Conservation (phyloP, 35 echinoderm and acorn worm species). For the Diadema setosum region DNA sequence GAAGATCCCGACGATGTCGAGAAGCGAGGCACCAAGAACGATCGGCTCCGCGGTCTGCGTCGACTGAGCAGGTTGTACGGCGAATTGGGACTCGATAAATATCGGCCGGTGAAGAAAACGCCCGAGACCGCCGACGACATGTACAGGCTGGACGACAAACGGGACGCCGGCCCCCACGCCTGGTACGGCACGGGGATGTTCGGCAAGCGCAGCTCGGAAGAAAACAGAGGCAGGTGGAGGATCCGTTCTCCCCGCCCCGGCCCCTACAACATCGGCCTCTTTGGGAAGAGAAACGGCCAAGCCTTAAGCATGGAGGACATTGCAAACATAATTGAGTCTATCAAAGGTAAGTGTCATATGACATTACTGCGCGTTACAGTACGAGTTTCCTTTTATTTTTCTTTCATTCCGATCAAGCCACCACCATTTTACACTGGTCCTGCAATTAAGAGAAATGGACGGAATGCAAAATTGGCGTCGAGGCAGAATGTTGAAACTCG, state of each 20-base stretch:
- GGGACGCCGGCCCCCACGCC: constrained; percentile 1
- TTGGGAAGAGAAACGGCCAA: neutral
- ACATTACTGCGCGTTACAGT: too few species aligned
- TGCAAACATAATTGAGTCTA: neutral
- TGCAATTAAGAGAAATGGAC: too few species aligned
- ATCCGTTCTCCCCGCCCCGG: neutral
- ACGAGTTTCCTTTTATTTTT: too few species aligned
- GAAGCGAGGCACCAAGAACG: constrained; percentile 14
- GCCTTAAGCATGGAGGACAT: neutral
- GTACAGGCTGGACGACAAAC: neutral
- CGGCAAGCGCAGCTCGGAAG: neutral
- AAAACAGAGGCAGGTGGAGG: neutral
- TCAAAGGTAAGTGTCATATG: neutral
- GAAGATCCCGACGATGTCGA: neutral
- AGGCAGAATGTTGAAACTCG: too few species aligned
- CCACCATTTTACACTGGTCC: too few species aligned
- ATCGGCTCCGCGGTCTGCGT: neutral
- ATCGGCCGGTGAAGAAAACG: constrained; percentile 6
- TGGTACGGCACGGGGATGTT: constrained; percentile 16
- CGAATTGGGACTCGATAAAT: neutral
- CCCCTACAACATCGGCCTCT: neutral
- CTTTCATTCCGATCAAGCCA: too few species aligned
- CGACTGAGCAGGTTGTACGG: constrained; percentile 2
- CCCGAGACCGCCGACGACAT: neutral
- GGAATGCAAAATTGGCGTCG: too few species aligned